Evolutionary conservation across 1,140 invertebrate genomes (phyloP), one percentile per base, ranked within the genome.

Genomic region (Philaenus spumarius): DNA sequence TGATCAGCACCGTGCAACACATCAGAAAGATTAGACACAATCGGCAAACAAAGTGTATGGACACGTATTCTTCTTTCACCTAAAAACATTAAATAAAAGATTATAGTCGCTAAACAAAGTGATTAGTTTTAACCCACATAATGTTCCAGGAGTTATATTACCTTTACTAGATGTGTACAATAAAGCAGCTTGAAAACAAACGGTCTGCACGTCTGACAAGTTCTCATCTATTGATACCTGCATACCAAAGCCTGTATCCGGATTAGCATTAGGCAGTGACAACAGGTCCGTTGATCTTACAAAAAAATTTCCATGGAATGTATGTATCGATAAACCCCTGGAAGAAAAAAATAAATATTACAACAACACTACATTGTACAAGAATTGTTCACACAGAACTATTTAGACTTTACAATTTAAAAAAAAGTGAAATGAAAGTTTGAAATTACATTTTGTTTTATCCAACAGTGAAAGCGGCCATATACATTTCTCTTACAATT

Each of bases 221-320:
- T 81, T 88, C 71, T 99, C 96, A 62, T 98, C 95, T 26, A 97
- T 91, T 2, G 90, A 82, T 39, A 98, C 83, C 78, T 99, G 97
- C 87, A 99, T 97, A 17, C 91, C 96, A 75, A 97, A 98, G 17
- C 94, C 95, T 26, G 94, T 87, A 76, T 99, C 97, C 0, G 97
- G 97, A 76, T 97, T 99, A 42, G 98, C 87, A 77, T 98, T 99
- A 23, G 97, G 95, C 60, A 99, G 75, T 34, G 93, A 95, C 17
- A 99, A 75, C 15, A 99, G 77, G 77, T 99, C 97, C 3, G 95
- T 97, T 0, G 96, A 98, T 17, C 97, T 81, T 35, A 99, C 96
- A 76, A 99, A 99, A 80, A 98, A 98, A 73, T 98, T 98, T 9
- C 97, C 97, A 77, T 99, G 95, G 81, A 99, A 99, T 63, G 95